Conservation (phyloP, 2,797 vertebrate species). For the Hypotaenidia philippensis region DNA sequence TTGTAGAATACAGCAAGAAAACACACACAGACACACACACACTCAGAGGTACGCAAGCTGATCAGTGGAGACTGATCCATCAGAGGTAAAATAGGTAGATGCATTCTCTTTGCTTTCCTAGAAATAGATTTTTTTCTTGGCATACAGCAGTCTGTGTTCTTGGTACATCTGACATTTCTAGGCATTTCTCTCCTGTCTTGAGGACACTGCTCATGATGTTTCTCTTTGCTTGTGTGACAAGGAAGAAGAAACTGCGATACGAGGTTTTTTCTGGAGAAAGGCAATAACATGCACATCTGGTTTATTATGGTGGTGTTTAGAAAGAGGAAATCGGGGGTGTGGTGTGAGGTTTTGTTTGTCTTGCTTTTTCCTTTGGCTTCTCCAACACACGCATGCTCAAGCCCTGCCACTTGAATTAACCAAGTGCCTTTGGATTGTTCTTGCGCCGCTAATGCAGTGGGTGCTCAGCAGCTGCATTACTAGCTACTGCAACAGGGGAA, state of each 20-base stretch:
- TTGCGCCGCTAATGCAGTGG: fast-evolving
- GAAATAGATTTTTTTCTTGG: not conserved
- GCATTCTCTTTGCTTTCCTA: not conserved
- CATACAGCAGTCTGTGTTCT: not conserved
- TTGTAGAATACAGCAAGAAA: not conserved
- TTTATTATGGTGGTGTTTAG: slow-evolving; percentile 34
- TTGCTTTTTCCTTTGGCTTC: slow-evolving; percentile 31
- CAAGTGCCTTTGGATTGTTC: not conserved
- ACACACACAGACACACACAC: not conserved
- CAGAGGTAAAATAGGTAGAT: not conserved
- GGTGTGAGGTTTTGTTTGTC: slow-evolving; percentile 42
- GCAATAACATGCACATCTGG: not conserved
- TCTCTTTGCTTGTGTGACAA: slow-evolving; percentile 5
- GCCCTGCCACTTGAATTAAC: not conserved
- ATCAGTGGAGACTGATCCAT: not conserved
- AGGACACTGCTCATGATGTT: not conserved
- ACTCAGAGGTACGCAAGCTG: not conserved
- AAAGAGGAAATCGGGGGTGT: slow-evolving; percentile 11
- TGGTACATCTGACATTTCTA: not conserved
- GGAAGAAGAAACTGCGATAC: not conserved
- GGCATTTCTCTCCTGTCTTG: not conserved
- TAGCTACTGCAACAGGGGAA: not conserved
- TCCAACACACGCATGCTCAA: not conserved
- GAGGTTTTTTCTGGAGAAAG: not conserved
- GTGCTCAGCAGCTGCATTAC: not conserved